Base-by-base conservation (phyloP, 2,797 vertebrate genomes). In the Hippopotamyrus pictus region DNA sequence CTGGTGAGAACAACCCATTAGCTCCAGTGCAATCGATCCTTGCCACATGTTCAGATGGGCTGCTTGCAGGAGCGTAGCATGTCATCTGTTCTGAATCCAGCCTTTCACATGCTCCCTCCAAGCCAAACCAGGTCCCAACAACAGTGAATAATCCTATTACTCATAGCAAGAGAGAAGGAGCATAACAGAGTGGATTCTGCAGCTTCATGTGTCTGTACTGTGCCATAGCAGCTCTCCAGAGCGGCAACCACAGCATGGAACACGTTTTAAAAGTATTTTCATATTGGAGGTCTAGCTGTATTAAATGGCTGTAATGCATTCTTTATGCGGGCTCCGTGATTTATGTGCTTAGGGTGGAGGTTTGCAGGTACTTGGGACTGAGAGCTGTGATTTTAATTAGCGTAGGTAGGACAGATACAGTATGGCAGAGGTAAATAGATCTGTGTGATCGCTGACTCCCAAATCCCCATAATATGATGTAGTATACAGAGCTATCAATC, bases 341-440 rank as follows among this genome's bases (percentile, higher is more conserved):
- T 87, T 17, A 65, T 85, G 8, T 76, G 87, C 25, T 51, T 79
- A 33, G 87, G 22, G 59, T 3, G 25, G 93, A 91, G 92, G 89
- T 91, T 46, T 85, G 82, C 85, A 89, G 92, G 92, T 93, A 90
- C 91, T 91, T 91, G 89, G 89, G 93, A 91, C 92, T 93, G 90
- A 91, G 91, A 92, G 88, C 92, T 90, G 92, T 88, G 54, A 92
- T 92, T 93, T 37, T 94, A 94, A 94, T 94, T 94, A 93, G 90
- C 91, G 92, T 92, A 90, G 90, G 59, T 62, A 62, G 59, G 59
- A 19, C 59, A 25, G 59, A 62, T 25, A 25, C 89, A 87, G 90
- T 89, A 87, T 22, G n/a, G 41, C 25, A 53, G 8, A 86, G 22
- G 83, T 33, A 53, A 53, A 33, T 17, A 17, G 83, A 51, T n/a